These are phyloP conservation scores for Leucoptera coffeella DNA, from an alignment of 2,888 invertebrate genomes.

Conservation along the genomic window DNA sequence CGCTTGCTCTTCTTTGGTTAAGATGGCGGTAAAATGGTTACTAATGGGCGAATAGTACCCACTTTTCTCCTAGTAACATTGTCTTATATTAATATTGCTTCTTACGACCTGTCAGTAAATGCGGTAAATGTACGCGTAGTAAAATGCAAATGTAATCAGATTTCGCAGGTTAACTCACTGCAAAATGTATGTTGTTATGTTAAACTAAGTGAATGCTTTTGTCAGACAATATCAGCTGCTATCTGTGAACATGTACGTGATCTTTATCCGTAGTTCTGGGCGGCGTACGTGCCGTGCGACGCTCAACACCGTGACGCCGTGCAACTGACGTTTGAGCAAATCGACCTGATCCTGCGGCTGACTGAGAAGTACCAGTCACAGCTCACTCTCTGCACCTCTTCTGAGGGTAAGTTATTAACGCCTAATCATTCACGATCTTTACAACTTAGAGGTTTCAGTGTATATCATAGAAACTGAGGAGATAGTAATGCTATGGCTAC, in stretches of 20 bases:
- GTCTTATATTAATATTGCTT: too few relatives aligned
- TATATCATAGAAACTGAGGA: too few relatives aligned
- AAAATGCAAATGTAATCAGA: too few relatives aligned
- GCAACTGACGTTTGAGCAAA: slow-evolving; percentile 77
- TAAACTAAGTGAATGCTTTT: background rate
- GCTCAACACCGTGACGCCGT: slow-evolving; percentile 81
- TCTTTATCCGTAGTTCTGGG: slow-evolving; percentile 83
- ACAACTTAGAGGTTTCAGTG: slow-evolving; percentile 2
- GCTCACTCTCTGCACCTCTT: slow-evolving; percentile 70
- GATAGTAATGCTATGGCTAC: slow-evolving; percentile 8
- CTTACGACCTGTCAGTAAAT: too few relatives aligned
- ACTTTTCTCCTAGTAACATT: too few relatives aligned
- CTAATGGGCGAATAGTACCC: too few relatives aligned
- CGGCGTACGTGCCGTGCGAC: slow-evolving; percentile 77
- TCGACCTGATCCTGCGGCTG: slow-evolving; percentile 77
- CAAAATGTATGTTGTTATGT: background rate
- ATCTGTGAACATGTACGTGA: too few relatives aligned
- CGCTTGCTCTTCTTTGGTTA: too few relatives aligned
- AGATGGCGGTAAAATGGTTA: too few relatives aligned
- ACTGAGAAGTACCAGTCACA: slow-evolving; percentile 74
- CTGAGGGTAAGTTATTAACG: slow-evolving; percentile 64
- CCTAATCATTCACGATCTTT: slow-evolving; percentile 1
- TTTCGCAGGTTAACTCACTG: too few relatives aligned
- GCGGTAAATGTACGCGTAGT: too few relatives aligned
- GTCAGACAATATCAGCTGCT: background rate